These are phyloP conservation scores for Heliconius charithonia DNA, from an alignment of 2,888 invertebrate genomes.

Conservation along the genomic window DNA sequence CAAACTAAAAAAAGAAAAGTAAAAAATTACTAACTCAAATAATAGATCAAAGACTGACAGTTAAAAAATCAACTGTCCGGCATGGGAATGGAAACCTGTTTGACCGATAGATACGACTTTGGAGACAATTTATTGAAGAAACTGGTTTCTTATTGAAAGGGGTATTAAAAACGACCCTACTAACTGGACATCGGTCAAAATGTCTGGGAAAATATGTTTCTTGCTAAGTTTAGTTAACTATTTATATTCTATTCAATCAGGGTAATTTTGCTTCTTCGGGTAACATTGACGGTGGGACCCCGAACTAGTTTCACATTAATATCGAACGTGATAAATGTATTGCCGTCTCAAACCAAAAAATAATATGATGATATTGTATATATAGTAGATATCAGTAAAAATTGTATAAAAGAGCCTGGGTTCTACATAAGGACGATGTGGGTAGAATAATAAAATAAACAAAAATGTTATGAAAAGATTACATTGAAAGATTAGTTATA, in stretches of 20 bases:
- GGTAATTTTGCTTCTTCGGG: too few relatives aligned
- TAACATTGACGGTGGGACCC: too few relatives aligned
- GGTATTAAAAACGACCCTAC: constrained; percentile 4
- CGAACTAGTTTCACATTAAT: too few relatives aligned
- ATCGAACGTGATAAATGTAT: too few relatives aligned
- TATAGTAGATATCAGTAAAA: too few relatives aligned
- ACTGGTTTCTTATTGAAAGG: constrained; percentile 21
- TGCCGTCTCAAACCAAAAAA: too few relatives aligned
- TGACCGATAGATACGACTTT: neutral
- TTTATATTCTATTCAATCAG: neutral
- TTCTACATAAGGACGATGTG: too few relatives aligned
- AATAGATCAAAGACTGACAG: neutral
- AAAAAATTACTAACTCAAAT: neutral
- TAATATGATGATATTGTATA: too few relatives aligned
- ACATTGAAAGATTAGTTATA: too few relatives aligned
- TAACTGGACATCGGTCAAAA: constrained; percentile 23
- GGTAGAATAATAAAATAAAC: too few relatives aligned
- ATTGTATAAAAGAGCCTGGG: too few relatives aligned
- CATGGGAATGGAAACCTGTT: constrained; percentile 14
- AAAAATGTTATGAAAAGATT: too few relatives aligned
- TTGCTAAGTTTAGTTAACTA: neutral
- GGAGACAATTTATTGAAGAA: constrained; percentile 4
- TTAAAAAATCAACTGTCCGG: neutral
- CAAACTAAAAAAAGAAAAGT: neutral
- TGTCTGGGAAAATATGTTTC: constrained; percentile 1